Base-by-base conservation (phyloP, 2,797 vertebrate genomes). In the Spinibarbus caldwelli region DNA sequence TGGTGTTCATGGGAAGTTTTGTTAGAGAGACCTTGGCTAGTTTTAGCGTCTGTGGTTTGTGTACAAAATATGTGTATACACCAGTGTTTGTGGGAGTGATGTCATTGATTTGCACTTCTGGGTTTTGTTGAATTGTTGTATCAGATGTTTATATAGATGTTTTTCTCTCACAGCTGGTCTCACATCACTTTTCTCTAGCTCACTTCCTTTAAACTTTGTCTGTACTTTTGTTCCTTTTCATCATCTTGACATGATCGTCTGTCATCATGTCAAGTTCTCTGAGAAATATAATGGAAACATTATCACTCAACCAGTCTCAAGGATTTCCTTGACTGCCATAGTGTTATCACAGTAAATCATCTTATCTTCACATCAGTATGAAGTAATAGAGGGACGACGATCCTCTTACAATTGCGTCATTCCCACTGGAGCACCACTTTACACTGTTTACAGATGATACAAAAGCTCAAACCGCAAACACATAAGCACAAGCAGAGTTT, bases 321-420 rank as follows among this genome's bases (percentile, higher is more conserved):
- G 34, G 10, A 82, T 72, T 43, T 59, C 17, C 4, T n/a, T 54
- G 66, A n/a, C 17, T 59, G 26, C 4, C 19, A 3, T 59, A 43
- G 38, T 43, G 36, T 76, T 54, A n/a, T 52, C 49, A 19, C 47
- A 76, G 73, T 76, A 14, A 52, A 36, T 72, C 36, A 59, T 82
- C 49, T 81, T 14, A 82, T 82, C 67, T 72, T 59, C 17, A 59
- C 19, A 82, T 43, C 54, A 47, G 81, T 11, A 36, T 64, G 62
- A 67, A 47, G 59, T 36, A 15, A 83, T 59, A 31, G 36, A 45
- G 52, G 8, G 5, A 12, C 2, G 10, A 2, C 31, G 34, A 64
- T 26, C 34, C 23, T 47, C 80, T 21, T 78, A 17, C 29, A 23
- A 57, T 72, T 71, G 66, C 36, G 0, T 77, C 62, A 86, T 23